Evolutionary conservation across 2,888 invertebrate species (phyloP).

Genomic region (Synanthedon vespiformis): DNA sequence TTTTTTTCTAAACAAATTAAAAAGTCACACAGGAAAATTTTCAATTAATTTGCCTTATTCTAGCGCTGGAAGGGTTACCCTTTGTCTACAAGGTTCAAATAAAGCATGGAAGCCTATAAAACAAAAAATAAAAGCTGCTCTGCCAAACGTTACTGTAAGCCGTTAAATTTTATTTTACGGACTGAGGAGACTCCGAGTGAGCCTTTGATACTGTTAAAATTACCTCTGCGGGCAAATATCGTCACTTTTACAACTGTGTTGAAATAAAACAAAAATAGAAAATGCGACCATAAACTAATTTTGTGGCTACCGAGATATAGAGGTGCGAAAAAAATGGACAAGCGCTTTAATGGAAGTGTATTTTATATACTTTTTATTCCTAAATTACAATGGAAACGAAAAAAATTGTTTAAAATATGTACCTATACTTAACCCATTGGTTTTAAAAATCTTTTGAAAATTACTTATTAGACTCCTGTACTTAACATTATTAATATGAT

Average conservation of each 20-base stretch:
- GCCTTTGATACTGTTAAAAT: conserved; percentile 19
- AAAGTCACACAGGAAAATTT: neutral
- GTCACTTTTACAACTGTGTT: neutral
- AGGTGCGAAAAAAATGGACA: no score
- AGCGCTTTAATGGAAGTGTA: no score
- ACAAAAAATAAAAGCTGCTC: conserved; percentile 32
- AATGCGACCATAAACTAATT: neutral
- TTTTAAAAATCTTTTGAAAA: no score
- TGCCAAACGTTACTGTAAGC: conserved; percentile 18
- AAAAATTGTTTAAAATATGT: no score
- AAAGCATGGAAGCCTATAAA: conserved; percentile 25
- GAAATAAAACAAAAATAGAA: neutral
- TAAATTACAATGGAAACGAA: no score
- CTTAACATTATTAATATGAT: no score
- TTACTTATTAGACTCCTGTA: no score
- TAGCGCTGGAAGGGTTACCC: neutral
- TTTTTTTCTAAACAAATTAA: neutral
- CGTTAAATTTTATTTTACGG: conserved; percentile 38
- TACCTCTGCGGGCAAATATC: neutral
- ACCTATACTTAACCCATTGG: no score
- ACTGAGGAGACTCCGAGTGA: conserved; percentile 20
- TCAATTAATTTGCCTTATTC: neutral
- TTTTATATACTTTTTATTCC: no score
- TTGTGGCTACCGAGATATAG: no score
- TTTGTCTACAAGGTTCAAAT: conserved; percentile 10